These are phyloP conservation scores for Nasonia oneida DNA, from an alignment of 2,888 invertebrate species.

Conservation along the genomic window DNA sequence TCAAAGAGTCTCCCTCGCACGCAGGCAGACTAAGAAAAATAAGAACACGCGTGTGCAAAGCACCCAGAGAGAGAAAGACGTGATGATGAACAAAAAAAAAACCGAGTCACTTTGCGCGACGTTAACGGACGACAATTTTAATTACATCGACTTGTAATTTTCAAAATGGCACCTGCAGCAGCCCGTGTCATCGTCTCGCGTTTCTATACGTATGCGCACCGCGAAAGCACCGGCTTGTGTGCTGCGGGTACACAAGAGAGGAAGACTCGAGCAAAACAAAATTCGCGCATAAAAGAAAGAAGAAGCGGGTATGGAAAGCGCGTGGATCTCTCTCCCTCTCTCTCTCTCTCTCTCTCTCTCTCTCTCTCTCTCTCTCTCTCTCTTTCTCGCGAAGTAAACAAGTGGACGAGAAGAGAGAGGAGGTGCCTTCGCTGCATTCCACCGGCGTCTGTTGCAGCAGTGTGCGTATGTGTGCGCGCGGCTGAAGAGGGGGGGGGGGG, in stretches of 20 bases:
- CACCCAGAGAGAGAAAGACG: neutral
- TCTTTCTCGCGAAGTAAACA: constrained; percentile 49
- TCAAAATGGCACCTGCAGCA: neutral
- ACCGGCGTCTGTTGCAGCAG: constrained; percentile 26
- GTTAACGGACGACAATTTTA: neutral
- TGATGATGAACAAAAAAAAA: neutral
- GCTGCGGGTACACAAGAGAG: constrained; percentile 43
- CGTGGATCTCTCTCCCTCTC: constrained; percentile 33
- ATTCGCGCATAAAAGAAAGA: constrained; percentile 57
- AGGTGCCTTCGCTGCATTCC: constrained; percentile 58
- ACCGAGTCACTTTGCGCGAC: neutral
- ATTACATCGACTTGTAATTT: constrained; percentile 12
- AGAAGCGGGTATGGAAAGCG: constrained; percentile 43
- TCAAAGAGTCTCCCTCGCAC: constrained; percentile 28
- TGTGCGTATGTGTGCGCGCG: neutral
- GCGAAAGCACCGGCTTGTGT: neutral
- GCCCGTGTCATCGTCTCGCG: neutral
- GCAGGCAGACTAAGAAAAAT: neutral
- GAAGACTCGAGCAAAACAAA: constrained; percentile 64
- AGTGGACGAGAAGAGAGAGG: constrained; percentile 58
- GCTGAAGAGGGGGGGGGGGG: constrained; percentile 27
- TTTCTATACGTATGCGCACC: constrained; percentile 4
- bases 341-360: neutral
- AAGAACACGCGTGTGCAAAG: neutral
- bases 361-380: neutral